Percentiles rank a stretch among this genome's conserved stretches.
These are phyloP conservation scores for Phyllotis vaccarum DNA, from an alignment of 2,797 vertebrate species.

Conservation along the genomic window DNA sequence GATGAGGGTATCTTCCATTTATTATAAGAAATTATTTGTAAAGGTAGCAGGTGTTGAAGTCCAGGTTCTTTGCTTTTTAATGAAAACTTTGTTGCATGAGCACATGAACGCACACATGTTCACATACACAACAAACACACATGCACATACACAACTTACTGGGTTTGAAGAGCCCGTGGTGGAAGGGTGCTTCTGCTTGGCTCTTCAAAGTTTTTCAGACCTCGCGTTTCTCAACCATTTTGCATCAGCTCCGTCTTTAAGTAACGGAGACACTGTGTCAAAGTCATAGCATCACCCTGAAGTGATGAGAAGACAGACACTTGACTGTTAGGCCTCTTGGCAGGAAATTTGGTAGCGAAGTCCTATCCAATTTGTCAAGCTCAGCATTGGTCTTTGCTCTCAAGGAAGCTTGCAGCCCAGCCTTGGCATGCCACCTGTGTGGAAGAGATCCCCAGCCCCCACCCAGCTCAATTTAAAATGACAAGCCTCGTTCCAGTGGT, in stretches of 20 bases:
- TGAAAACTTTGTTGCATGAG: constrained; percentile 54
- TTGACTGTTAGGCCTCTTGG: constrained; percentile 90
- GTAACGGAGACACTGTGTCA: constrained; percentile 80
- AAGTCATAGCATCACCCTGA: constrained; percentile 67
- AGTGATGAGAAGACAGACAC: constrained; percentile 79
- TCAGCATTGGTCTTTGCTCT: constrained; percentile 82
- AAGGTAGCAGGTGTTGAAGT: constrained; percentile 68
- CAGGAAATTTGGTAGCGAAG: constrained; percentile 88
- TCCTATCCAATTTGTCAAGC: constrained; percentile 91
- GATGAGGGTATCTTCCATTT: constrained; percentile 73
- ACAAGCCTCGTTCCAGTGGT: constrained; percentile 87
- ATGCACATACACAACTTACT: fast-evolving
- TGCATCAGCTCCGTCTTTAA: constrained; percentile 82
- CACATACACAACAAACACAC: too few relatives aligned
- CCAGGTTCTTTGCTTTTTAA: constrained; percentile 22
- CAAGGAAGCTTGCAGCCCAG: constrained; percentile 82
- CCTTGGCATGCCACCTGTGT: constrained; percentile 87
- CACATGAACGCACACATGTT: fast-evolving
- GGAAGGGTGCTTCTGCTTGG: background rate
- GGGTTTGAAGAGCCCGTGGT: constrained; percentile 44
- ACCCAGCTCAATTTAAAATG: constrained; percentile 81
- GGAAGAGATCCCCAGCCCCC: constrained; percentile 78
- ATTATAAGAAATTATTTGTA: constrained; percentile 84
- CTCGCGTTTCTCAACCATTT: constrained; percentile 61
- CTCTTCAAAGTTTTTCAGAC: constrained; percentile 77